Percentiles rank a stretch among this genome's conserved stretches.
These are phyloP conservation scores for Mamestra brassicae DNA, from an alignment of 2,888 invertebrate genomes.

Conservation along the genomic window DNA sequence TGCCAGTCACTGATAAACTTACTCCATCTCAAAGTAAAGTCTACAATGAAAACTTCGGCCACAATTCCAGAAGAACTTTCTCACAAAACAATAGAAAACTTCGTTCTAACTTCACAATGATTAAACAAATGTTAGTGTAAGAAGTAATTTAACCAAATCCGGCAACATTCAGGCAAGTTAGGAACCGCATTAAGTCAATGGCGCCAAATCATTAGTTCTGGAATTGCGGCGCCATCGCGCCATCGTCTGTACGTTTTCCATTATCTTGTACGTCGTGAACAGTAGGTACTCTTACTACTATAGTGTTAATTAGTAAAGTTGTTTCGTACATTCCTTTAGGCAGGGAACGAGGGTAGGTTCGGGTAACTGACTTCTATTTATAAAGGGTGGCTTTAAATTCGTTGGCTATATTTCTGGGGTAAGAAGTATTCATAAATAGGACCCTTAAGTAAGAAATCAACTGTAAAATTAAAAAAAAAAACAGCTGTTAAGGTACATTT, in stretches of 20 bases:
- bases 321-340: slow-evolving; percentile 49
- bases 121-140: slow-evolving; percentile 62
- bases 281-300: slow-evolving; percentile 33
- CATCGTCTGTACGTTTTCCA: slow-evolving; percentile 51
- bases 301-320: slow-evolving; percentile 62
- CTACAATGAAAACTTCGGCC: slow-evolving; percentile 30
- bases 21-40: slow-evolving; percentile 4
- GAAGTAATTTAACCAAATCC: slow-evolving; percentile 62
- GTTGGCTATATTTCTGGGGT: neutral
- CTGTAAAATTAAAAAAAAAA: too few relatives aligned
- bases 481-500: too few relatives aligned
- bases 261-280: slow-evolving; percentile 61
- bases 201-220: slow-evolving; percentile 62
- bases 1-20: slow-evolving; percentile 10
- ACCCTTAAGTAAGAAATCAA: too few relatives aligned
- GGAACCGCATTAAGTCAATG: slow-evolving; percentile 60
- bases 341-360: slow-evolving; percentile 20
- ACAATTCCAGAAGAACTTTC: slow-evolving; percentile 29
- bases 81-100: slow-evolving; percentile 56
- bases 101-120: slow-evolving; percentile 47
- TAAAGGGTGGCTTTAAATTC: neutral
- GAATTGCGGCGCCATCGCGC: slow-evolving; percentile 54
- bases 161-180: slow-evolving; percentile 55
- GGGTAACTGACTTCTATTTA: neutral
- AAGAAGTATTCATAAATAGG: neutral